Evolutionary conservation across 2,888 invertebrate genomes (phyloP), one percentile per base, ranked within the genome.

Genomic region (Thysanoteuthis rhombus): DNA sequence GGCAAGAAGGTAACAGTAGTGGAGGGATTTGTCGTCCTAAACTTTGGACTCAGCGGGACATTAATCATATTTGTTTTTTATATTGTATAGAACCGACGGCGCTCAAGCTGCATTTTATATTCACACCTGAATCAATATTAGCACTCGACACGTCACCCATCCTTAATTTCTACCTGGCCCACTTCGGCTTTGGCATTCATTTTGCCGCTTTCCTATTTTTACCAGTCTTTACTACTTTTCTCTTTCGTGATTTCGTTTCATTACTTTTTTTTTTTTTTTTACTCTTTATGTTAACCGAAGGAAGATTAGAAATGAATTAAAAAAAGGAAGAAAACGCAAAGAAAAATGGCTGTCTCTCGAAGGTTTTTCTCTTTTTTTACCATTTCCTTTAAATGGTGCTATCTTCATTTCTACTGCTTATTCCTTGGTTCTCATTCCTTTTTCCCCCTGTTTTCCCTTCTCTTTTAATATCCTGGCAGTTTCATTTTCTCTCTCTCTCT

Each of bases 21-120:
- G 75, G n/a, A 16, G 75, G 75, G 75, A 75, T 75, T 75, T 75
- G 75, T 75, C 75, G 75, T 75, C n/a, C 75, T 75, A 75, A 75
- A 75, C 75, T 75, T 75, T 75, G 75, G 75, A 75, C 75, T 75
- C 75, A 75, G 75, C 75, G 75, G 75, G 75, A 75, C 75, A 75
- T 75, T 75, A 75, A 75, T 75, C 75, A 75, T 75, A 75, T 75
- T 75, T 75, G 75, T 75, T 75, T 75, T 75, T 75, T n/a, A 75
- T 75, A 75, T 75, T 75, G 75, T 36, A 75, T 75, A 75, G 75
- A n/a, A 75, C 75, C 75, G 75, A 75, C 75, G n/a, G 36, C n/a
- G 75, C 75, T 75, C n/a, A 75, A 75, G 75, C 75, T 75, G 75
- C 75, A 75, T 75, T 75, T 75, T 75, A 75, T 75, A 75, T 75